Conservation (phyloP, 1,140 invertebrate genomes). For the Macrobrachium nipponense region DNA sequence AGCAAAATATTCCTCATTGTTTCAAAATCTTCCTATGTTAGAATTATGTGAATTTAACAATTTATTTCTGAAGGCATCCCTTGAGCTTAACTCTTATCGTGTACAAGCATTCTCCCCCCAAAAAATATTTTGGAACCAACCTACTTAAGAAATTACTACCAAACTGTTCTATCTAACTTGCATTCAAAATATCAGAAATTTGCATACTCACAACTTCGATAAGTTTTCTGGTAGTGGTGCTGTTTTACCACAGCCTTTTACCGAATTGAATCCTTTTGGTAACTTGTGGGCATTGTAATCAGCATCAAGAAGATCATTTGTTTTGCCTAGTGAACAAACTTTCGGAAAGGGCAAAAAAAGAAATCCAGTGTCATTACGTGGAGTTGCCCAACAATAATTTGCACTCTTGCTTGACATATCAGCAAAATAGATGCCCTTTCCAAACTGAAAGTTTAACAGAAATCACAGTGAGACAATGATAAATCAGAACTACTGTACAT, state of each 20-base stretch:
- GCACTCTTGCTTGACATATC: conserved; percentile 76
- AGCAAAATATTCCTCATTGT: no score
- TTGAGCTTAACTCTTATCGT: no score
- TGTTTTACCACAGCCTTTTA: conserved; percentile 68
- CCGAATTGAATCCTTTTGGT: conserved; percentile 67
- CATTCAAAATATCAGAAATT: neutral
- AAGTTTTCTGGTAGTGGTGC: conserved; percentile 64
- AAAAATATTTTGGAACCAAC: neutral
- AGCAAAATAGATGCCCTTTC: conserved; percentile 74
- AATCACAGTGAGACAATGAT: neutral
- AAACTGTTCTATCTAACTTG: no score
- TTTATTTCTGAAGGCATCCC: no score
- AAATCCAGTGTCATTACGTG: conserved; percentile 69
- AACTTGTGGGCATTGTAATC: conserved; percentile 67
- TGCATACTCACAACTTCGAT: conserved; percentile 63
- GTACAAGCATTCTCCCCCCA: neutral
- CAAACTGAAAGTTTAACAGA: conserved; percentile 64
- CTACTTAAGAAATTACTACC: neutral
- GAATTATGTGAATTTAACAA: no score
- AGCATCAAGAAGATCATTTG: conserved; percentile 66
- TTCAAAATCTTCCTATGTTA: no score
- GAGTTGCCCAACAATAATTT: conserved; percentile 74
- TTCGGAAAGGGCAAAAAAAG: conserved; percentile 75
- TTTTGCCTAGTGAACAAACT: conserved; percentile 67
- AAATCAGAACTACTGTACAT: no score